phyloP scores from a whole-genome alignment of 2,113 vertebrate species.

The rabbit (Oryctolagus cuniculus) region mOryCun1.1 NC_091436.1:129317001-129317500 shows the following conservation, averaged over 20 bases:
- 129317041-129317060: no score
- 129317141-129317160: no score
- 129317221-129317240: background rate
- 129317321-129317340: background rate
- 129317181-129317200: no score
- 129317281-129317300: background rate
- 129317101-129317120: no score
- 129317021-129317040: no score
- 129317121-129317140: no score
- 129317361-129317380: background rate
- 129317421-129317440: background rate
- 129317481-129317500: background rate
- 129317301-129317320: background rate
- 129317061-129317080: no score
- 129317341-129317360: background rate
- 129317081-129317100: no score
- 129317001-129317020: no score
- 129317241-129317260: background rate
- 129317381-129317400: accelerated
- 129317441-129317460: background rate
- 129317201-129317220: background rate
- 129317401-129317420: background rate
- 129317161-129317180: no score
- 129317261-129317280: background rate
- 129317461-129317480: background rate